Evolutionary conservation across 1,140 invertebrate species (phyloP), one percentile per base, ranked within the genome.

Genomic region (Sipha flava): DNA sequence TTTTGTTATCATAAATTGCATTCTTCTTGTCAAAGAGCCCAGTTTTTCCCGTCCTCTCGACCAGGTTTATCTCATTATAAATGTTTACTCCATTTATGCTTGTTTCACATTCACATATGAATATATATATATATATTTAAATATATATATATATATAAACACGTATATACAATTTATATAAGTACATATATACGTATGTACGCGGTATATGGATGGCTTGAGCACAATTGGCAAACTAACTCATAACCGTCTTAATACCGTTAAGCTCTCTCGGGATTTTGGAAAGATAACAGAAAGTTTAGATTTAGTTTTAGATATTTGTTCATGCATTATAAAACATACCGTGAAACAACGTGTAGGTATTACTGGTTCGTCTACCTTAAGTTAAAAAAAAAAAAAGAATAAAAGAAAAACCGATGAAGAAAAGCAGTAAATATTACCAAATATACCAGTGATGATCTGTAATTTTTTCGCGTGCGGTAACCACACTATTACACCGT

Each of bases 271-370:
- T 29, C 21, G 40, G 37, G 40, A 37, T 45, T 68, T 68, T 45
- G 40, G 40, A 43, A 68, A 68, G 37, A 68, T 68, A 68, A 68
- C 64, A 21, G 34, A 68, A 66, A 66, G 64, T 43, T 43, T n/a
- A 34, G 59, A 62, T 34, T 10, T 9, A 62, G 29, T 62, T 62
- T 62, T 62, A 62, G 57, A 62, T n/a, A n/a, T 34, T n/a, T 62
- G 29, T 12, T 16, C 9, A 9, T 31, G 59, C n/a, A n/a, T n/a
- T 62, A 29, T 62, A 62, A 34, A n/a, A 62, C 31, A 34, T 18
- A 31, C n/a, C n/a, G n/a, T n/a, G n/a, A n/a, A n/a, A n/a, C n/a
- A n/a, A n/a, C n/a, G n/a, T n/a, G n/a, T n/a, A n/a, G n/a, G n/a
- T n/a, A n/a, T n/a, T n/a, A n/a, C n/a, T n/a, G n/a, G n/a, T n/a